Base-by-base conservation (phyloP, 2,797 vertebrate species). In the Phoebastria nigripes region DNA sequence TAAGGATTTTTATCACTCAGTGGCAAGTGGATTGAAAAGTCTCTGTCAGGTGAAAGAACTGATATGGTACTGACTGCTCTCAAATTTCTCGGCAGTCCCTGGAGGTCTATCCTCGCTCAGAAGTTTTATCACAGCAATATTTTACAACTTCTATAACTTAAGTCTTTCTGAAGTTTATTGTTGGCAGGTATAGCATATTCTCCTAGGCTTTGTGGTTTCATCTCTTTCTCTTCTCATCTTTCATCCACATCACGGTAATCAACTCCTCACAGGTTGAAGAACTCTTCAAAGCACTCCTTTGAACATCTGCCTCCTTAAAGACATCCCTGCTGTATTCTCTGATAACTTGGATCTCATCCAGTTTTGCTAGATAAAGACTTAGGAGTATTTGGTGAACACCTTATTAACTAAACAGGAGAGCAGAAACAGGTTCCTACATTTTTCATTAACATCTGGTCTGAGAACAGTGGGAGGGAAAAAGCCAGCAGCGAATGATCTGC, bases 221-320 rank as follows among this genome's bases (percentile, higher is more conserved):
- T 86, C 56, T 87, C 72, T 88, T 90, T 96, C 93, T 92, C 83
- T 74, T 94, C 93, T 81, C 82, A 90, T 89, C 93, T 93, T 96
- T 96, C 90, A 83, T 80, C 90, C 58, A 63, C 62, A 82, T 87
- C 70, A 76, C 70, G 52, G 73, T 94, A 96, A 90, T 95, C 95
- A 96, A 88, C 90, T 87, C 55, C 13, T 6, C 55, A 39, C 54
- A 91, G 90, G 90, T 91, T 56, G 24, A 93, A 95, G 82, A 93
- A 86, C 63, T 87, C 78, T 90, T 95, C 91, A 93, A 90, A 94
- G 93, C 59, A 56, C 66, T 94, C 26, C 55, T 94, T 81, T 94
- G 86, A 92, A 87, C 94, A 94, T 94, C 95, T 97, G 92, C 81
- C 83, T 93, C 72, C 89, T 90, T 94, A 92, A 95, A 96, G 69